phyloP scores from a whole-genome alignment of 2,797 vertebrate species.

The Scolopax rusticola region DNA sequence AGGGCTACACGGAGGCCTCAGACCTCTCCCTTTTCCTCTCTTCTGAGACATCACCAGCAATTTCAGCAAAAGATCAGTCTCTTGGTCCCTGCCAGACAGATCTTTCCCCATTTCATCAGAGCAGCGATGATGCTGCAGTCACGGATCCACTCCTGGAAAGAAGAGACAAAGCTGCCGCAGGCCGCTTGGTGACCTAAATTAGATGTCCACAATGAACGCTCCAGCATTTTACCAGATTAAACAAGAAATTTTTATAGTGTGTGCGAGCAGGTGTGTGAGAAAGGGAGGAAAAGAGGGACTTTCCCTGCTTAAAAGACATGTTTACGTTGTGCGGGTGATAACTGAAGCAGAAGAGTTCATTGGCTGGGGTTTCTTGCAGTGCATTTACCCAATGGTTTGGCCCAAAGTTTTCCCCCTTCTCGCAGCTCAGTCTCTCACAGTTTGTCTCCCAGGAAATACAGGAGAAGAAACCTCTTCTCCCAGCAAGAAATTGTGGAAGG shows the following conservation, averaged over 20 bases:
- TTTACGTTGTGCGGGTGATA: background rate
- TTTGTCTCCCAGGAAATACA: background rate
- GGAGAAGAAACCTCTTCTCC: background rate
- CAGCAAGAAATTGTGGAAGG: rapidly evolving
- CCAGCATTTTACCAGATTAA: background rate
- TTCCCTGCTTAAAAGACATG: background rate
- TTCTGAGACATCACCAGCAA: background rate
- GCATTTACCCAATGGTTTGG: background rate
- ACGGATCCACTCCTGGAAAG: background rate
- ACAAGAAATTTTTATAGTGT: background rate
- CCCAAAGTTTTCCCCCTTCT: background rate
- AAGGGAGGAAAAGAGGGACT: background rate
- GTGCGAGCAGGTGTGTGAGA: background rate
- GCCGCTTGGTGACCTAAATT: background rate
- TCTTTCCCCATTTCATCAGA: background rate
- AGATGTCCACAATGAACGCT: background rate
- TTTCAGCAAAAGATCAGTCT: background rate
- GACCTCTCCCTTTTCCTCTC: background rate
- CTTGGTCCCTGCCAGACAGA: background rate
- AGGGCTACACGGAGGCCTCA: background rate
- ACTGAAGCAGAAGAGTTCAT: background rate
- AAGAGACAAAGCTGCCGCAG: background rate
- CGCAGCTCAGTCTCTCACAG: background rate
- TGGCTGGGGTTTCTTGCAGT: background rate
- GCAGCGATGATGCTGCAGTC: rapidly evolving